Evolutionary conservation across 1,140 invertebrate species (phyloP), one percentile per base, ranked within the genome.

Genomic region (Diabrotica virgifera): DNA sequence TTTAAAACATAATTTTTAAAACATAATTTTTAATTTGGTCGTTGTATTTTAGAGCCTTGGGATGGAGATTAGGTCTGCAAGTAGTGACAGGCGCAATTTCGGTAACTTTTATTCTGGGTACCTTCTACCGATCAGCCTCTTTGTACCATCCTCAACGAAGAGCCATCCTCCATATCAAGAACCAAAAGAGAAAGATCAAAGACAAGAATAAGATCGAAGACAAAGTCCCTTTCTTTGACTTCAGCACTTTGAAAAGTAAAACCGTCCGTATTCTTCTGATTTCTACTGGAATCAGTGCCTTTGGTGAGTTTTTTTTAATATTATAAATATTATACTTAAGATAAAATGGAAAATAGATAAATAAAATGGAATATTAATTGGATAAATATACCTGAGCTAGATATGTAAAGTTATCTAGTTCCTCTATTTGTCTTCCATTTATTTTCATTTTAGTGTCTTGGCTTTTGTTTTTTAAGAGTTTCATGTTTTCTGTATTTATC

Each of bases 141-240:
- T 81, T 96, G 0, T 96, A 96, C 74, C 93, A 96, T 79, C 93
- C 93, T 0, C 92, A 95, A 76, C 78, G 93, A 64, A 84, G 93
- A 53, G 93, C 93, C 36, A 95, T 96, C 69, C 82, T 95, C 12
- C 93, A 95, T 76, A 85, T 96, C 62, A 96, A 96, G 78, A 94
- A 93, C 76, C 93, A 95, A 79, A 93, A 94, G 74, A 82, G 91
- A 57, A 94, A 93, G 77, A 86, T 89, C 77, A 90, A 90, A 72
- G 88, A 91, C 71, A 89, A 89, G 68, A 89, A 86, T 72, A 87
- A 87, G 69, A 76, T 82, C 3, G 90, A 93, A 63, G 91, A 93
- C 65, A 86, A 88, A 65, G 88, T 88, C 5, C 89, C 92, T 0
- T 94, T 95, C 80, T 90, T 95, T 72, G 93, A 95, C 76, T 92